phyloP scores from a whole-genome alignment of 2,888 invertebrate species.

The Hyppa rectilinea region DNA sequence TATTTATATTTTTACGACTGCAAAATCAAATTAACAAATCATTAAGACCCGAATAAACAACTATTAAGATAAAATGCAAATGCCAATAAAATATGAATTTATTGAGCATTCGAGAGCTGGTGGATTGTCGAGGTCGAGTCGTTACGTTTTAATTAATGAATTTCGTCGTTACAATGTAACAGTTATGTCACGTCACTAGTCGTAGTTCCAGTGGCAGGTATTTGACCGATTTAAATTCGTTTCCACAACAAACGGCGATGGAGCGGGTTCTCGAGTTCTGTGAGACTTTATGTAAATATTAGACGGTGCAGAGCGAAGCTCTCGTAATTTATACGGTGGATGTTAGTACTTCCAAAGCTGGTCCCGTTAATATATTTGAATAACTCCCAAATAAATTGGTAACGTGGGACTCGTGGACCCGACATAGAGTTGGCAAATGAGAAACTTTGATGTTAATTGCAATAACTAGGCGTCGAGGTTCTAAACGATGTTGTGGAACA shows the following conservation, averaged over 20 bases:
- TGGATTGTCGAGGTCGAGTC: conserved; percentile 22
- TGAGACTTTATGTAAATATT: conserved; percentile 57
- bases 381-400: conserved; percentile 41
- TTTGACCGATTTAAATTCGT: conserved; percentile 70
- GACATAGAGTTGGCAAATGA: conserved; percentile 6
- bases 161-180: conserved; percentile 58
- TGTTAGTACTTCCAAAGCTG: conserved; percentile 42
- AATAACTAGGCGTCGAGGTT: neutral
- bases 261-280: conserved; percentile 41
- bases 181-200: conserved; percentile 64
- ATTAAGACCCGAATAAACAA: conserved; percentile 30
- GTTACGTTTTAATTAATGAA: conserved; percentile 52
- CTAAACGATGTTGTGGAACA: neutral
- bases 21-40: conserved; percentile 30
- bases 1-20: neutral
- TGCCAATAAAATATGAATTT: conserved; percentile 31
- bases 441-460: conserved; percentile 8
- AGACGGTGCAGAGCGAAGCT: conserved; percentile 33
- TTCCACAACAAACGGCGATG: conserved; percentile 55
- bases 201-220: conserved; percentile 66
- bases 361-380: conserved; percentile 56
- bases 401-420: conserved; percentile 17
- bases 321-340: conserved; percentile 52
- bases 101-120: conserved; percentile 23
- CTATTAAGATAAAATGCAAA: conserved; percentile 34